These are phyloP conservation scores for Oophaga pumilio DNA, from an alignment of 2,113 vertebrate genomes.

Conservation along the genomic window DNA sequence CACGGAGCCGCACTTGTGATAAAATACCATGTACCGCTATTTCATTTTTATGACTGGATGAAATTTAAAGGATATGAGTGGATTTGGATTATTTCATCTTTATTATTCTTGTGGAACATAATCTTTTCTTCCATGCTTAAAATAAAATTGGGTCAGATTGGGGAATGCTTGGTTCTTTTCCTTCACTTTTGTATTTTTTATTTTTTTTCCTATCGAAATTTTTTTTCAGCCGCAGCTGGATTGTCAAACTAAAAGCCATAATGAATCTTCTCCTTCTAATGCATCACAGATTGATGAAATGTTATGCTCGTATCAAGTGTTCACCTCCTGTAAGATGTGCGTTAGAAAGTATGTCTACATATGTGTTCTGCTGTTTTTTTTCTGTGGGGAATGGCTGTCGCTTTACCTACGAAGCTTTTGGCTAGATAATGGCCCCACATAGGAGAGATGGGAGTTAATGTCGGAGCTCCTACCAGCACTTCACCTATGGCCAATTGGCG, in stretches of 20 bases:
- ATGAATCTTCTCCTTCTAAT: slow-evolving; percentile 1
- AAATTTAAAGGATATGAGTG: background rate
- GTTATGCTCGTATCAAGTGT: background rate
- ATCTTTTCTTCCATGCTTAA: background rate
- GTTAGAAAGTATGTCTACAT: too few species aligned
- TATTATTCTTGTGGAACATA: background rate
- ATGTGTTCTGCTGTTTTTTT: too few species aligned
- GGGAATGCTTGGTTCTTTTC: background rate
- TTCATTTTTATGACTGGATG: background rate
- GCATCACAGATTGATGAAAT: background rate
- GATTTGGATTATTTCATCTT: background rate
- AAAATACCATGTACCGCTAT: background rate
- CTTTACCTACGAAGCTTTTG: too few species aligned
- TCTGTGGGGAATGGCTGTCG: too few species aligned
- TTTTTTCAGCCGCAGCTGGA: background rate
- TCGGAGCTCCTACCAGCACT: too few species aligned
- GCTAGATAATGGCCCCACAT: too few species aligned
- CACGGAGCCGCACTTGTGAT: background rate
- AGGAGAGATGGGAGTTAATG: too few species aligned
- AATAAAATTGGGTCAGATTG: slow-evolving; percentile 20
- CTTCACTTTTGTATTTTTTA: background rate
- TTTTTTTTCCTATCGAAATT: background rate
- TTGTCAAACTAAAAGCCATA: background rate
- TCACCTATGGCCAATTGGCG: too few species aligned
- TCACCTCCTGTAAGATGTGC: background rate